A percentile compares a stretch with the other conserved stretches of the same genome.
Conservation (phyloP, 2,797 vertebrate genomes). For the Cercopithecus hamlyni region DNA sequence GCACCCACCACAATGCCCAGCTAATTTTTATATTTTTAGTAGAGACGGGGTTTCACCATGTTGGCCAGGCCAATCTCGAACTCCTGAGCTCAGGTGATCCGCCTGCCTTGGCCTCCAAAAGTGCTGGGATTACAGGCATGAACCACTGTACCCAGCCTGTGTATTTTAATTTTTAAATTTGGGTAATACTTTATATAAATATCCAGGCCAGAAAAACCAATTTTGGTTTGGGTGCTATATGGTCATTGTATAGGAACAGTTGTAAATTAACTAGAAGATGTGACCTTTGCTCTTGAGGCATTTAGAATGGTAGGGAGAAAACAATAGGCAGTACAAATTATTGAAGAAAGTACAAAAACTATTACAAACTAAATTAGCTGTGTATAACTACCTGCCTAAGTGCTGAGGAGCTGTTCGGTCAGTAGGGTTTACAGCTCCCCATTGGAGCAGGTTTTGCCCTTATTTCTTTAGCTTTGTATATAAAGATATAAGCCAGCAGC, state of each 20-base stretch:
- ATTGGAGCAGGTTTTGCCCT: neutral
- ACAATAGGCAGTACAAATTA: neutral
- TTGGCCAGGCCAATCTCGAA: neutral
- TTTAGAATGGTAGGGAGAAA: constrained; percentile 23
- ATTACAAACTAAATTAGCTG: neutral
- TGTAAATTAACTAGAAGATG: neutral
- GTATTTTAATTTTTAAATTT: constrained; percentile 44
- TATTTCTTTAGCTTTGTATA: constrained; percentile 42
- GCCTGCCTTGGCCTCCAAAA: accelerated
- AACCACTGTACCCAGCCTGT: neutral
- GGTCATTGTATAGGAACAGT: neutral
- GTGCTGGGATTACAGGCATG: neutral
- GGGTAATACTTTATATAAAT: constrained; percentile 41
- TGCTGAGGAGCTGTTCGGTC: neutral
- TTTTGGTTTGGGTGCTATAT: neutral
- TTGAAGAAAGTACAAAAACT: constrained; percentile 29
- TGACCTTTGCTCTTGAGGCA: neutral
- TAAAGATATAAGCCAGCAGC: neutral
- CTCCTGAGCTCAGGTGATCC: neutral
- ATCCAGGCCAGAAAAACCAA: constrained; percentile 14
- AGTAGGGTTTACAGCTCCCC: neutral
- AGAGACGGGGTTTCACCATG: neutral
- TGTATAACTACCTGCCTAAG: neutral
- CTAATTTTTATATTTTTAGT: no score
- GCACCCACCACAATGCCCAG: no score